phyloP scores from a whole-genome alignment of 1,140 invertebrate species.

The Nomia melanderi region DNA sequence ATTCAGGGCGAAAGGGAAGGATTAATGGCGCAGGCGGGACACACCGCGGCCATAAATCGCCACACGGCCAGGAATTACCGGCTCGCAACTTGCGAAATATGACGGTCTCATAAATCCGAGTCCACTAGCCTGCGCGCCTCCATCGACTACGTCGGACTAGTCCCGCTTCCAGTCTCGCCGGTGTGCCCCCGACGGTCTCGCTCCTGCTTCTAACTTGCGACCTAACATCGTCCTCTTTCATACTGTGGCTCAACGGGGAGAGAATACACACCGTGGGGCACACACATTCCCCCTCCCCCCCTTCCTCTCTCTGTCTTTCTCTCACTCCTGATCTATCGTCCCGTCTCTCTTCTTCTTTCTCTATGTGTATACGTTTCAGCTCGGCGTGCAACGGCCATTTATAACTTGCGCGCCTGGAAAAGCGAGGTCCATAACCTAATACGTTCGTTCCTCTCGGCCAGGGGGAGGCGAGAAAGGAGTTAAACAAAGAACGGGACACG shows the following conservation, averaged over 20 bases:
- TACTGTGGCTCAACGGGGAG: constrained; percentile 3
- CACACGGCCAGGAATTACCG: constrained; percentile 79
- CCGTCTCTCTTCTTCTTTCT: too few relatives aligned
- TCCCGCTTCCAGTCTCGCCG: constrained; percentile 62
- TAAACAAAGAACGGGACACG: constrained; percentile 63
- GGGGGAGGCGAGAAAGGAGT: constrained; percentile 63
- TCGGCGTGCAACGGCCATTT: constrained; percentile 67
- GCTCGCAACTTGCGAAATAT: constrained; percentile 81
- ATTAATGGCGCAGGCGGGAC: constrained; percentile 80
- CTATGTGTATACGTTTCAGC: constrained; percentile 63
- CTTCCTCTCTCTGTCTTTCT: too few relatives aligned
- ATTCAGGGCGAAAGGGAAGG: constrained; percentile 78
- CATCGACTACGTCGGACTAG: constrained; percentile 65
- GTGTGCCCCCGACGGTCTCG: constrained; percentile 17
- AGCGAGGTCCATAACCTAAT: constrained; percentile 69
- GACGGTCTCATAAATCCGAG: constrained; percentile 80
- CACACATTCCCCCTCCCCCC: too few relatives aligned
- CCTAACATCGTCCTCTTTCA: constrained; percentile 39
- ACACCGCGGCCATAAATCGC: constrained; percentile 80
- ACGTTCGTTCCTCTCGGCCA: constrained; percentile 63
- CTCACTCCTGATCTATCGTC: too few relatives aligned
- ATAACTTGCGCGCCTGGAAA: constrained; percentile 70
- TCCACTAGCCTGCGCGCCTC: constrained; percentile 70
- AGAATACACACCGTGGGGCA: constrained; percentile 48
- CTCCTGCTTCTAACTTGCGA: constrained; percentile 39